Conservation (phyloP, 2,888 invertebrate species). For the Callyntrura guangdongensis region DNA sequence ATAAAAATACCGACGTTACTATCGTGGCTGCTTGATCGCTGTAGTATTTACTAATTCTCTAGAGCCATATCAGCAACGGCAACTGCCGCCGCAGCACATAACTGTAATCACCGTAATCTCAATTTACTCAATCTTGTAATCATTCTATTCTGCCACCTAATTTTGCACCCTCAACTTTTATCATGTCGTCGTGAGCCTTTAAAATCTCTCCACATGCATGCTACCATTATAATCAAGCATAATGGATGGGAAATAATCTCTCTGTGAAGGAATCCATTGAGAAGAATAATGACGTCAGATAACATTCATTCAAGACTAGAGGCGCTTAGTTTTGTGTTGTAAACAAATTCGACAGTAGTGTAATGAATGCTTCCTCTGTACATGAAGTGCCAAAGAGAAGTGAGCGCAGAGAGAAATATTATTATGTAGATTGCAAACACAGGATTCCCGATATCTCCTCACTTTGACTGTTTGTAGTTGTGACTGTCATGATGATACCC, state of each 20-base stretch:
- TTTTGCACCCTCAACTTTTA: neutral
- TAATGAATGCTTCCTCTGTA: conserved; percentile 61
- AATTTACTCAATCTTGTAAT: neutral
- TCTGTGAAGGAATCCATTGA: conserved; percentile 11
- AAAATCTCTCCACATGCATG: neutral
- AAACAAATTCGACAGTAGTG: conserved; percentile 32
- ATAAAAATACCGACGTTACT: neutral
- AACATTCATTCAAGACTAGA: conserved; percentile 8
- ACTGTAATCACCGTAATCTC: neutral
- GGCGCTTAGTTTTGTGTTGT: conserved; percentile 48
- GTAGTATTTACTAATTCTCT: neutral
- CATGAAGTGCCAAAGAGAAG: neutral
- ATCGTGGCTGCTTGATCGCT: neutral
- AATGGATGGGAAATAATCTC: conserved; percentile 21
- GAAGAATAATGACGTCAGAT: conserved; percentile 18
- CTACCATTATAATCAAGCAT: neutral
- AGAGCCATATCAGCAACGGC: too few species aligned
- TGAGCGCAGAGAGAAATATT: conserved; percentile 13
- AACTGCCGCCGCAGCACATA: too few species aligned
- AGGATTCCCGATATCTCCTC: conserved; percentile 19
- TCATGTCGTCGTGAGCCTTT: neutral
- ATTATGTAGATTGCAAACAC: conserved; percentile 34
- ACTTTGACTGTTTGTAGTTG: neutral
- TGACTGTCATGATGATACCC: neutral
- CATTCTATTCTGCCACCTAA: neutral